A percentile compares a stretch with the other conserved stretches of the same genome.
Evolutionary conservation across 1,140 invertebrate genomes (phyloP).

Genomic region (Conus betulinus): DNA sequence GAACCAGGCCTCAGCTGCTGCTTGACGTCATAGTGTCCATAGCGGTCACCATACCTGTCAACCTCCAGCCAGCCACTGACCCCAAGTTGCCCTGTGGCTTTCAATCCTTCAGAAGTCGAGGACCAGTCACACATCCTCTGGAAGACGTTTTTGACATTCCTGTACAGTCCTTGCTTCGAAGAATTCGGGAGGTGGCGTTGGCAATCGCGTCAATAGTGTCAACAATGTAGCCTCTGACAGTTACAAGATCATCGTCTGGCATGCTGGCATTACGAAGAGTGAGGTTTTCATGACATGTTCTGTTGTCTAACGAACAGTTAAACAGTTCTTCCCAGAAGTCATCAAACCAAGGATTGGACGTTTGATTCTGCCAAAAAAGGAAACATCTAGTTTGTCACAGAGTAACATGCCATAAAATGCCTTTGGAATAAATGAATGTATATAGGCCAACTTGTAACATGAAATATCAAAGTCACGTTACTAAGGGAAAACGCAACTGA

Average conservation of each 20-base stretch:
- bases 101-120: slow-evolving; percentile 44
- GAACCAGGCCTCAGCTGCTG: slow-evolving; percentile 30
- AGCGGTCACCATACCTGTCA: slow-evolving; percentile 45
- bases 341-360: slow-evolving; percentile 52
- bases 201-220: slow-evolving; percentile 90
- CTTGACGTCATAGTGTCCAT: slow-evolving; percentile 38
- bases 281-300: neutral
- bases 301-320: slow-evolving; percentile 33
- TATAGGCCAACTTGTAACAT: no score
- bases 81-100: slow-evolving; percentile 37
- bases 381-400: no score
- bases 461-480: neutral
- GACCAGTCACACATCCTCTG: slow-evolving; percentile 47
- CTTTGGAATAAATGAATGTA: no score
- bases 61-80: neutral
- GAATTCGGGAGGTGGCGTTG: slow-evolving; percentile 80
- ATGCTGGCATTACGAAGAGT: neutral
- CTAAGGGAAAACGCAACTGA: no score
- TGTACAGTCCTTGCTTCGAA: slow-evolving; percentile 13
- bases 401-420: no score
- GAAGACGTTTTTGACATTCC: neutral
- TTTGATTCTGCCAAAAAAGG: neutral
- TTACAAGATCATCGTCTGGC: no score
- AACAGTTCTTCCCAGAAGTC: slow-evolving; percentile 56
- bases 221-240: slow-evolving; percentile 71